Conservation (phyloP, 1,140 invertebrate genomes). For the Octopus sinensis region DNA sequence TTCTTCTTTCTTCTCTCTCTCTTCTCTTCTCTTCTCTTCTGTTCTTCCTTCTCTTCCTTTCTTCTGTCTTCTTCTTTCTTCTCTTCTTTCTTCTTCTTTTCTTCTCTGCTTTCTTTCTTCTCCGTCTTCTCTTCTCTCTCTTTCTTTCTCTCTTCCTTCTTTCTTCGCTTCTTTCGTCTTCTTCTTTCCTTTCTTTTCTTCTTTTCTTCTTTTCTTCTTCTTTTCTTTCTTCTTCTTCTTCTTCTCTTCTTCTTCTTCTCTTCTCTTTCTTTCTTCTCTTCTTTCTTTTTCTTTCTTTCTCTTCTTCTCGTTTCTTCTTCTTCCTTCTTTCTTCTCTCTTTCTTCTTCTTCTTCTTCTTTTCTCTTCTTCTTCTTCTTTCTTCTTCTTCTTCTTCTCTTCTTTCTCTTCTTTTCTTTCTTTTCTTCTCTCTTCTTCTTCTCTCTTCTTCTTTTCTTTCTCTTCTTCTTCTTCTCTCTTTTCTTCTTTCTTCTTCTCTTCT, state of each 20-base stretch:
- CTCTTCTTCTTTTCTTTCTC: neutral
- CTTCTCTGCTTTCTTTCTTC: neutral
- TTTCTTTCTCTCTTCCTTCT: neutral
- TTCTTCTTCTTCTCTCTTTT: neutral
- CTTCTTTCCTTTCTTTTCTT: conserved; percentile 7
- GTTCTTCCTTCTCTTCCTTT: neutral
- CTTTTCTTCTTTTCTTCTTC: neutral
- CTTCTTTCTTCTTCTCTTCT: neutral
- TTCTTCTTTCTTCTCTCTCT: neutral
- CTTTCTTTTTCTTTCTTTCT: neutral
- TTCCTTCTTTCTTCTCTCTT: neutral
- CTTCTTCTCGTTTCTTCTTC: neutral
- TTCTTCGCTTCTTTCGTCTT: neutral
- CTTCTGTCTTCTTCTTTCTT: neutral
- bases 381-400: neutral
- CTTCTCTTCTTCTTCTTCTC: neutral
- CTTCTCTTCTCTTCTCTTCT: neutral
- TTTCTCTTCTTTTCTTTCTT: neutral
- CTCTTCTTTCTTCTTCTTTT: neutral
- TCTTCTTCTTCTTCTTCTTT: neutral
- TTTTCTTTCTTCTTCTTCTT: neutral
- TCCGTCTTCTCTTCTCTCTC: neutral
- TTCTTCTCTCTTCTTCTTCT: neutral
- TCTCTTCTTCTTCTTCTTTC: neutral
- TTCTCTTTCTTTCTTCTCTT: neutral